Evolutionary conservation across 2,888 invertebrate genomes (phyloP).

Genomic region (Nephrotoma flavescens): DNA sequence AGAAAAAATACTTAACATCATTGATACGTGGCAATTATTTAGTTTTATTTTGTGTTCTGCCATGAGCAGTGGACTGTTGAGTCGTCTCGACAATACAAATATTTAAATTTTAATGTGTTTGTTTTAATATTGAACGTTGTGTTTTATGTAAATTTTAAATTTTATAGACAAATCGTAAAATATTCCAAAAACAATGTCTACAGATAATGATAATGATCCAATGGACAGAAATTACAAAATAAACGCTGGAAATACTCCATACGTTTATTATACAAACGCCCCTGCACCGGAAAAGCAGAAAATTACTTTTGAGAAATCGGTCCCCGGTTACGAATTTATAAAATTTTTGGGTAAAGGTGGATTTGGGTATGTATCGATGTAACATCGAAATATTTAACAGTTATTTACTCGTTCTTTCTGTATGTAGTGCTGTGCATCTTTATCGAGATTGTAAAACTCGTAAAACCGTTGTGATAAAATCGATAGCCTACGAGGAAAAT

Average conservation of each 20-base stretch:
- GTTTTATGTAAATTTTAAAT: too few relatives aligned
- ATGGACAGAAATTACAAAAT: too few relatives aligned
- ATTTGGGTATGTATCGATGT: background rate
- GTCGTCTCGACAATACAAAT: too few relatives aligned
- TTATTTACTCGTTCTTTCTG: background rate
- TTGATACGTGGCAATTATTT: too few relatives aligned
- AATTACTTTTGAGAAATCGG: background rate
- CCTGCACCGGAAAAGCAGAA: background rate
- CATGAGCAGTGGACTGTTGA: too few relatives aligned
- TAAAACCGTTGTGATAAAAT: background rate
- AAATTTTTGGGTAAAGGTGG: background rate
- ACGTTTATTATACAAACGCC: background rate
- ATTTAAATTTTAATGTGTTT: too few relatives aligned
- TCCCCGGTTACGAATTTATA: background rate
- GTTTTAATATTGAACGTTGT: too few relatives aligned
- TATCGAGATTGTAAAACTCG: background rate
- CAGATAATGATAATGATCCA: too few relatives aligned
- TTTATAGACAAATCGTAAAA: too few relatives aligned
- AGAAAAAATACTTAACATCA: too few relatives aligned
- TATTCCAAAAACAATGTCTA: too few relatives aligned
- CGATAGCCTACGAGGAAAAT: background rate
- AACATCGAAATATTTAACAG: background rate
- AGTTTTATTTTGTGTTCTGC: too few relatives aligned
- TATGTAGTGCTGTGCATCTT: background rate
- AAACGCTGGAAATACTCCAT: background rate